Conservation (phyloP, 2,888 invertebrate genomes). For the Synanthedon myopaeformis region DNA sequence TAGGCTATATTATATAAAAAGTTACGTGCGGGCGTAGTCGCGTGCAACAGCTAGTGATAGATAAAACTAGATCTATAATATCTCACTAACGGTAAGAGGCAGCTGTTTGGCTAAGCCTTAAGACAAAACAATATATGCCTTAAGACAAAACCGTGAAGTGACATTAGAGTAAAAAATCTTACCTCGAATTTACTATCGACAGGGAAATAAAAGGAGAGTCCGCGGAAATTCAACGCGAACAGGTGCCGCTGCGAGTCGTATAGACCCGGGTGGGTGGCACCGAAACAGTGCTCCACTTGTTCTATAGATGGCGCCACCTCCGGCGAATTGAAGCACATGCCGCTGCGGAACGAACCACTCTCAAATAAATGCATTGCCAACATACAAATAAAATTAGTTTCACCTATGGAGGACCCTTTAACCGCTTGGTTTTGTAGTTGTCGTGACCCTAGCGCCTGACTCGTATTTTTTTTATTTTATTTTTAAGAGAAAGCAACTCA, state of each 20-base stretch:
- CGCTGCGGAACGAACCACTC: constrained; percentile 58
- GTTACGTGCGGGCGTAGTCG: too few species aligned
- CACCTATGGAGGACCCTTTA: too few species aligned
- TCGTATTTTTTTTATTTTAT: too few species aligned
- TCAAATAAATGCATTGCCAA: neutral
- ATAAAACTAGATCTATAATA: too few species aligned
- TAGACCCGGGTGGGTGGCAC: constrained; percentile 98
- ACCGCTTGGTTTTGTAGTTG: too few species aligned
- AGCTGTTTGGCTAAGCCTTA: too few species aligned
- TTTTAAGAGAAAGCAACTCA: too few species aligned
- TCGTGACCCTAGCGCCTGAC: too few species aligned
- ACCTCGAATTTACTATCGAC: constrained; percentile 90
- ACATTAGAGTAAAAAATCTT: constrained; percentile 8
- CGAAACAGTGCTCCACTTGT: constrained; percentile 98
- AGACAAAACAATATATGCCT: too few species aligned
- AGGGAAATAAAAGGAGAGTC: constrained; percentile 96
- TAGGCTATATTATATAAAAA: too few species aligned
- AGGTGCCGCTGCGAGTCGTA: constrained; percentile 96
- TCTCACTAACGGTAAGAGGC: too few species aligned
- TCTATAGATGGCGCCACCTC: constrained; percentile 96
- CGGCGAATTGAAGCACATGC: constrained; percentile 89
- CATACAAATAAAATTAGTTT: neutral
- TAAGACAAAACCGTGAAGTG: neutral
- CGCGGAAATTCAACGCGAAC: constrained; percentile 96
- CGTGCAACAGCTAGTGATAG: too few species aligned